A percentile compares a stretch with the other conserved stretches of the same genome.
Conservation (phyloP, 1,140 invertebrate species). For the Tetramorium alpestre region DNA sequence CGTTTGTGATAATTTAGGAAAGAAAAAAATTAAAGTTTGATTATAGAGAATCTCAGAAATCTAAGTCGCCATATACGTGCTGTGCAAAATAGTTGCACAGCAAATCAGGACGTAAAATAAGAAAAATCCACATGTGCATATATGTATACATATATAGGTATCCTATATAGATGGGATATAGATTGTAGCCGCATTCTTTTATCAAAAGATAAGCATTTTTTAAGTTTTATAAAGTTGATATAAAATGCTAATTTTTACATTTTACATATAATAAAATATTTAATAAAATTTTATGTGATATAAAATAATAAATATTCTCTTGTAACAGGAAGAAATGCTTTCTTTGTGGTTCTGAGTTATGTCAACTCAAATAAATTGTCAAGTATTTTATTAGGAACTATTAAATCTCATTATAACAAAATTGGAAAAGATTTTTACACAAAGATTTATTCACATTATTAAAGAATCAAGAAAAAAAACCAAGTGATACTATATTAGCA, state of each 20-base stretch:
- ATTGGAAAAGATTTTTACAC: neutral
- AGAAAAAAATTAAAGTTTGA: neutral
- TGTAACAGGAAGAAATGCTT: neutral
- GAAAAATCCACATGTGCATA: neutral
- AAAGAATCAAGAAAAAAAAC: neutral
- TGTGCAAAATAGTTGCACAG: neutral
- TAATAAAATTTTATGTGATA: neutral
- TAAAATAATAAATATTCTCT: neutral
- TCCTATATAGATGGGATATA: too few species aligned
- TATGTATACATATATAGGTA: neutral
- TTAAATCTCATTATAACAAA: neutral
- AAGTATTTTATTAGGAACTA: neutral
- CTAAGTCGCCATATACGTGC: neutral
- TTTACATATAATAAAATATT: neutral
- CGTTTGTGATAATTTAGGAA: constrained; percentile 12
- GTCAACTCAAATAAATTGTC: neutral
- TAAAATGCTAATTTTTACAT: neutral
- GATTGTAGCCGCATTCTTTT: too few species aligned
- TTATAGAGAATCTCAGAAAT: neutral
- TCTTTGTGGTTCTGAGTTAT: neutral
- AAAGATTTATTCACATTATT: neutral
- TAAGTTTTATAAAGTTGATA: too few species aligned
- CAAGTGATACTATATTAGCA: neutral
- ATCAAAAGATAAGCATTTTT: too few species aligned
- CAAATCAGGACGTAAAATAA: neutral